Conservation (phyloP, 2,888 invertebrate genomes). For the Gisinianus flammeolus region DNA sequence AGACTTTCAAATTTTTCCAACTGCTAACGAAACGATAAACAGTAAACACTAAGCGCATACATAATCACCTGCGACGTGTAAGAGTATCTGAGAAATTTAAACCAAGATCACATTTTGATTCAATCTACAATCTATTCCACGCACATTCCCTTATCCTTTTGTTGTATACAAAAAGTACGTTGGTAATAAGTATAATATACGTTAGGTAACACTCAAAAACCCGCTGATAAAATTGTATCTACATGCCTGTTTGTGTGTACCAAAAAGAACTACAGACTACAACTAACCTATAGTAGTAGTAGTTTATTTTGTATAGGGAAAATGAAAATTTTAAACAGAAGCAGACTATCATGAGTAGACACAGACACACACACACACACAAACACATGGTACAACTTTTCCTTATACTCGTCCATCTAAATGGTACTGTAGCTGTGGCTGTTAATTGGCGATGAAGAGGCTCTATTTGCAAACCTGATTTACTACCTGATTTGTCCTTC, state of each 20-base stretch:
- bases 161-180: no score
- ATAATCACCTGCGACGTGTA: constrained; percentile 14
- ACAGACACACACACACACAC: no score
- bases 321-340: constrained; percentile 11
- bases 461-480: constrained; percentile 46
- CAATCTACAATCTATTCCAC: constrained; percentile 5
- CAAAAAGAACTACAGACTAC: no score
- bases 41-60: constrained; percentile 20
- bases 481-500: constrained; percentile 18
- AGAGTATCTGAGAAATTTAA: no score
- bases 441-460: constrained; percentile 41
- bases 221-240: neutral
- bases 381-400: neutral
- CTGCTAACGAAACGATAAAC: constrained; percentile 16
- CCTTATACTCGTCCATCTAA: neutral
- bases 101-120: neutral
- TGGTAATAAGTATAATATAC: no score
- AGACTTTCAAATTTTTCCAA: constrained; percentile 10
- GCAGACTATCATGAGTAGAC: neutral
- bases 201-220: no score
- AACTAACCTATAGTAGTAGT: no score
- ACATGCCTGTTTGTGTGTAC: neutral
- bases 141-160: neutral
- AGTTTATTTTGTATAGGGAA: no score
- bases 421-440: neutral